These are phyloP conservation scores for Nanorana parkeri DNA, from an alignment of 2,113 vertebrate species.

Conservation along the genomic window DNA sequence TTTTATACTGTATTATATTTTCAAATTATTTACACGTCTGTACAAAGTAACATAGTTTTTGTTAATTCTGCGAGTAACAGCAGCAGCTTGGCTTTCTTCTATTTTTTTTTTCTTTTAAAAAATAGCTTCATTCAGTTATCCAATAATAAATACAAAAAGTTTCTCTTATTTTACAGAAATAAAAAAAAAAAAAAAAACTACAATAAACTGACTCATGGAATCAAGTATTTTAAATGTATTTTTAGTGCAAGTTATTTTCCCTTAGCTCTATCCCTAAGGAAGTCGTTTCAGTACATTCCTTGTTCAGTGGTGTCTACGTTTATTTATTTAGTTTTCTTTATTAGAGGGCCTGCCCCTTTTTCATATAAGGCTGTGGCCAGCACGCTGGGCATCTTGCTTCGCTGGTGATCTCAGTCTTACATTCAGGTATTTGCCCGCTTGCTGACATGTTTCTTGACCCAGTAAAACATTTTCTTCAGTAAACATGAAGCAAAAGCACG, in stretches of 20 bases:
- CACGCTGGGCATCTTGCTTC: conserved; percentile 91
- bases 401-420: conserved; percentile 95
- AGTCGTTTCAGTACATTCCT: conserved; percentile 99
- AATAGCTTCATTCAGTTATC: conserved; percentile 99
- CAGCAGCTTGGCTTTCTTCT: conserved; percentile 92
- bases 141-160: conserved; percentile 99
- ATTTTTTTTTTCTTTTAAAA: conserved; percentile 88
- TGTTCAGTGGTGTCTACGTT: conserved; percentile 99
- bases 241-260: conserved; percentile 99
- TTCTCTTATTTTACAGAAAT: conserved; percentile 99
- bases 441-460: conserved; percentile 73
- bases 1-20: conserved; percentile 75
- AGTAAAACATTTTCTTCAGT: conserved; percentile 70
- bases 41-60: conserved; percentile 96
- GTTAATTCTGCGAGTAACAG: conserved; percentile 88
- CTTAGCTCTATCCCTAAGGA: conserved; percentile 95
- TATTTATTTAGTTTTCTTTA: conserved; percentile 79
- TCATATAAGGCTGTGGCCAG: conserved; percentile 94
- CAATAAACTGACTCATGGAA: conserved; percentile 99
- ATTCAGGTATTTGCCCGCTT: conserved; percentile 78
- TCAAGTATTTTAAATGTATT: conserved; percentile 96
- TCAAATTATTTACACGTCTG: conserved; percentile 94
- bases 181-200: conserved; percentile 87
- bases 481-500: conserved; percentile 77
- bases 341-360: conserved; percentile 95